Evolutionary conservation across 2,888 invertebrate genomes (phyloP).

Genomic region (Hydroisotoma schaefferi): DNA sequence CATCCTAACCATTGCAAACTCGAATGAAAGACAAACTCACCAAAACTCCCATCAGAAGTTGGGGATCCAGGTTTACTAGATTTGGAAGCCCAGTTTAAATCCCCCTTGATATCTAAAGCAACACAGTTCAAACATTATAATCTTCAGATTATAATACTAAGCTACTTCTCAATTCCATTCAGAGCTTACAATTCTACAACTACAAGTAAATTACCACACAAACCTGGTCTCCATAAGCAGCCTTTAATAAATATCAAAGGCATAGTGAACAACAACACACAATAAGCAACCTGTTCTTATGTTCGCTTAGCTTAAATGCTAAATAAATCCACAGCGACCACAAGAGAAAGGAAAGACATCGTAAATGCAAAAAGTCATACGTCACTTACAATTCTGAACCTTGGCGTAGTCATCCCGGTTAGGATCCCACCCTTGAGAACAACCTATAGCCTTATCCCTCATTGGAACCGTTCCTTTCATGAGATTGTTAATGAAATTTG

Average conservation of each 20-base stretch:
- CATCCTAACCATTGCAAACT: too few relatives aligned
- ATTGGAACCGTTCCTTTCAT: constrained; percentile 39
- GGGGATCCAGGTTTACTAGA: constrained; percentile 46
- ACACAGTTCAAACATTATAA: too few relatives aligned
- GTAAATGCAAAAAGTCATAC: not conserved
- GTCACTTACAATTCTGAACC: constrained; percentile 47
- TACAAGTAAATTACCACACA: too few relatives aligned
- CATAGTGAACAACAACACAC: too few relatives aligned
- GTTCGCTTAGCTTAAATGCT: too few relatives aligned
- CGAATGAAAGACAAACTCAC: too few relatives aligned
- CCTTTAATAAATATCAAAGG: too few relatives aligned
- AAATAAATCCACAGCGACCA: too few relatives aligned
- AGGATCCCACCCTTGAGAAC: constrained; percentile 39
- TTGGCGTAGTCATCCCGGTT: constrained; percentile 48
- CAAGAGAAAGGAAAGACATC: too few relatives aligned
- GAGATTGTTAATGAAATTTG: constrained; percentile 47
- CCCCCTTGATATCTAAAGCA: constrained; percentile 47
- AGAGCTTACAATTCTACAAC: too few relatives aligned
- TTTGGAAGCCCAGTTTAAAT: constrained; percentile 47
- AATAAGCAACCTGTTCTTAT: too few relatives aligned
- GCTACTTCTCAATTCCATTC: not conserved
- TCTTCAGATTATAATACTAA: not conserved
- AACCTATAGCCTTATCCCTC: constrained; percentile 29
- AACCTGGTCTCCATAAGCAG: too few relatives aligned
- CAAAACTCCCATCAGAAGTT: constrained; percentile 40